Base-by-base conservation (phyloP, 2,113 vertebrate species). In the Zosterops pallidus region DNA sequence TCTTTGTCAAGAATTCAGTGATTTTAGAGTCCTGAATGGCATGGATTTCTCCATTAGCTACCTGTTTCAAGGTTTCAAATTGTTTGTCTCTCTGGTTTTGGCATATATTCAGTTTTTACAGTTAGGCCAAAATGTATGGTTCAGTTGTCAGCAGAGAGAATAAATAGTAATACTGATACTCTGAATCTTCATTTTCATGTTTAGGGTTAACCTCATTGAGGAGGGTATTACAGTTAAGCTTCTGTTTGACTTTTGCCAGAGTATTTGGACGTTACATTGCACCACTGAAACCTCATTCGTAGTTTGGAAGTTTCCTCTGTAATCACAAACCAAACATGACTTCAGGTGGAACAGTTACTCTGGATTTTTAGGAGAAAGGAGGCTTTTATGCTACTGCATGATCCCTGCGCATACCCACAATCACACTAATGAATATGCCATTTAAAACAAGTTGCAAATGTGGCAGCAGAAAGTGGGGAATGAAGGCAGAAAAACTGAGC, bases 61-160 rank as follows among this genome's bases (percentile, higher is more conserved):
- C 18, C 17, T 50, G 5, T 75, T 75, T 6, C 42, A 62, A 22
- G 41, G 52, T 76, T 82, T 85, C 8, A 60, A 52, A 60, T 82
- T 4, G 24, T 65, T 60, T 57, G 9, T 41, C 25, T 68, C 29
- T 47, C 33, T 83, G 6, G 6, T 69, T 75, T 69, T 11, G 2
- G 16, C 8, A 3, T 64, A 25, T 44, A 19, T 81, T 19, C 3
- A 47, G 0, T 23, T 60, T 31, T 59, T 41, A n/a, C 1, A 2
- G 18, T 49, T 69, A 88, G 29, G 9, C 2, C 39, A 39, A 39
- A 39, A 28, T 46, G 6, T 33, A 3, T 77, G 41, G 35, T 49
- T 35, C 21, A 26, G 53, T 65, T 82, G 26, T 9, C 23, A 72
- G 35, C 33, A 60, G 24, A 47, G 42, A 77, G 33, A 79, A 44